Percentiles rank a stretch among this genome's conserved stretches.
Evolutionary conservation across 2,113 vertebrate genomes (phyloP).

Genomic region (Amia ocellicauda): DNA sequence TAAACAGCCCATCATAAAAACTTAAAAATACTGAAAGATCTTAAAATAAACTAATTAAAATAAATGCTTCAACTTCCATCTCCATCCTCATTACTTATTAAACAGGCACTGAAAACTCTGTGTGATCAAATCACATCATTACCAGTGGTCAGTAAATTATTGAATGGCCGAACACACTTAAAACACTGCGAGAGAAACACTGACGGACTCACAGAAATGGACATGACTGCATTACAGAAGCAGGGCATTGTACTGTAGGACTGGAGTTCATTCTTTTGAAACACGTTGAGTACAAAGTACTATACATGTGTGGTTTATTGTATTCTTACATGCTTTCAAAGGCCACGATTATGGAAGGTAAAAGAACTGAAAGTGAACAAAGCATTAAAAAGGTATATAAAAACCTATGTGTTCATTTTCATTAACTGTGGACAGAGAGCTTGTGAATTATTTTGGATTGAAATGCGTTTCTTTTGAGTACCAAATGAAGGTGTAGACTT

Average conservation of each 20-base stretch:
- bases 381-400: no score
- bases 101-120: conserved; percentile 26
- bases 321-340: no score
- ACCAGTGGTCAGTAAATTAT: conserved; percentile 39
- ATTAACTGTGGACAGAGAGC: no score
- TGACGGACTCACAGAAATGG: conserved; percentile 6
- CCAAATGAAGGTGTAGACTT: no score
- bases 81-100: conserved; percentile 48
- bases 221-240: conserved; percentile 3
- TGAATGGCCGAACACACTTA: conserved; percentile 30
- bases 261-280: background rate
- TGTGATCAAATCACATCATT: conserved; percentile 37
- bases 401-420: no score
- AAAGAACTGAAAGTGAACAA: no score
- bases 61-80: conserved; percentile 45
- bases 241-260: background rate
- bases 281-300: no score
- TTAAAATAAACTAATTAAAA: conserved; percentile 55
- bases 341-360: no score
- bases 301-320: no score
- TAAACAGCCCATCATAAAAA: conserved; percentile 48
- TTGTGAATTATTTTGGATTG: no score
- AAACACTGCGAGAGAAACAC: conserved; percentile 26
- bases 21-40: conserved; percentile 42
- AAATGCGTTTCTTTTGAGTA: no score